These are phyloP conservation scores for Hemicentrotus pulcherrimus DNA, from an alignment of 35 echinoderm and acorn worm genomes.

Conservation along the genomic window DNA sequence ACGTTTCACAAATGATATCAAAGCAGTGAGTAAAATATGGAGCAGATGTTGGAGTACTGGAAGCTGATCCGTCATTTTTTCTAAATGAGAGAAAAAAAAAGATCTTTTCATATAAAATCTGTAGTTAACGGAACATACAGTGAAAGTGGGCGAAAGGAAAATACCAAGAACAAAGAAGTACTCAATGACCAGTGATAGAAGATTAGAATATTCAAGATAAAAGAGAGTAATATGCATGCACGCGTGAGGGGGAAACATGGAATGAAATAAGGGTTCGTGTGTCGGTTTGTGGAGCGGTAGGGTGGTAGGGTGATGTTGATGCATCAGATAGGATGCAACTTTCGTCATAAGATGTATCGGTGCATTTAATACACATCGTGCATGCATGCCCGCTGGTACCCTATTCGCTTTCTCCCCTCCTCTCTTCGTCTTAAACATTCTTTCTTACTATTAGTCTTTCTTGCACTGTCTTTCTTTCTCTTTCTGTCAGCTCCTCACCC, in stretches of 20 bases:
- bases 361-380: not conserved
- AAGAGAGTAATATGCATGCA: not conserved
- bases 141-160: not conserved
- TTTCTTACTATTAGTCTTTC: not conserved
- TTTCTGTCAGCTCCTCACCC: not conserved
- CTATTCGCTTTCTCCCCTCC: not conserved
- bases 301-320: not conserved
- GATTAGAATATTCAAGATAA: not conserved
- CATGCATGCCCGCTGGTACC: not conserved
- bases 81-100: not conserved
- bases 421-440: not conserved
- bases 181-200: not conserved
- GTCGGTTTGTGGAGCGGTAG: not conserved
- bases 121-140: not conserved
- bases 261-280: not conserved
- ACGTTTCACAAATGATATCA: too few species aligned
- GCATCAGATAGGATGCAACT: not conserved
- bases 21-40: not conserved
- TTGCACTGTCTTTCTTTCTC: not conserved
- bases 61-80: not conserved
- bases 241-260: not conserved
- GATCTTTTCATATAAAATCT: not conserved
- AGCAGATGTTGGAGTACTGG: not conserved
- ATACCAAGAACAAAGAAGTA: not conserved
- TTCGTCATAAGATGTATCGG: slow-evolving; percentile 3